A percentile compares a stretch with the other conserved stretches of the same genome.
phyloP scores from a whole-genome alignment of 2,888 invertebrate genomes.

The Neoitamus cyanurus region DNA sequence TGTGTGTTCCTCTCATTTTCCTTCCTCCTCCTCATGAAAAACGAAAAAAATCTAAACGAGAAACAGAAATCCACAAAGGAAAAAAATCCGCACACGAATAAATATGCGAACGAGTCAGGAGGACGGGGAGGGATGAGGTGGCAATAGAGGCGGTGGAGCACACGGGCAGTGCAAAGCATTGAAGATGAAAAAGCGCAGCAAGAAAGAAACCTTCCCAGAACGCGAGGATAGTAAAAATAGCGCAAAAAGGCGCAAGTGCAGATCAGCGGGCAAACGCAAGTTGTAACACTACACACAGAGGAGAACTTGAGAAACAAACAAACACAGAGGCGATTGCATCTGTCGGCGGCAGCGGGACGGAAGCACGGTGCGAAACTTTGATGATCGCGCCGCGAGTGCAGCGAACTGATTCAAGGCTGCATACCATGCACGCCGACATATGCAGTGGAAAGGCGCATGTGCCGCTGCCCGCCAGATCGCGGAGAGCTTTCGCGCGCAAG shows the following conservation, averaged over 20 bases:
- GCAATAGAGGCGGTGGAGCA: conserved; percentile 9
- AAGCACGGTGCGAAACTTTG: conserved; percentile 45
- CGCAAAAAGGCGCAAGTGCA: neutral
- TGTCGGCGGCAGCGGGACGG: conserved; percentile 43
- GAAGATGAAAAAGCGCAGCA: conserved; percentile 27
- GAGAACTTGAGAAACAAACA: conserved; percentile 27
- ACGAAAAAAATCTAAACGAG: neutral
- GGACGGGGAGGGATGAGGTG: neutral
- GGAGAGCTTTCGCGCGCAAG: conserved; percentile 32
- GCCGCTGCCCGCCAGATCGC: neutral
- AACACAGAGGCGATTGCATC: conserved; percentile 37
- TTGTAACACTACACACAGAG: conserved; percentile 17
- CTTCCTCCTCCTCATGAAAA: neutral
- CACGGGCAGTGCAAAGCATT: neutral
- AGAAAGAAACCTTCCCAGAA: neutral
- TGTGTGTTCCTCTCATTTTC: conserved; percentile 28
- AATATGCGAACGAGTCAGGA: neutral
- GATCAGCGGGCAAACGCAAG: conserved; percentile 11
- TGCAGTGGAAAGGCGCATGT: conserved; percentile 26
- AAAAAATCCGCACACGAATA: neutral
- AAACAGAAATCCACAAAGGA: neutral
- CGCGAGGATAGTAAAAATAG: conserved; percentile 11
- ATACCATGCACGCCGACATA: conserved; percentile 59
- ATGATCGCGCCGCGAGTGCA: conserved; percentile 61
- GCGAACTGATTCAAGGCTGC: conserved; percentile 68